Evolutionary conservation across 53 echinoderm and acorn worm species (phyloP), one percentile per base, ranked within the genome.

Genomic region (Holothuria leucospilota): DNA sequence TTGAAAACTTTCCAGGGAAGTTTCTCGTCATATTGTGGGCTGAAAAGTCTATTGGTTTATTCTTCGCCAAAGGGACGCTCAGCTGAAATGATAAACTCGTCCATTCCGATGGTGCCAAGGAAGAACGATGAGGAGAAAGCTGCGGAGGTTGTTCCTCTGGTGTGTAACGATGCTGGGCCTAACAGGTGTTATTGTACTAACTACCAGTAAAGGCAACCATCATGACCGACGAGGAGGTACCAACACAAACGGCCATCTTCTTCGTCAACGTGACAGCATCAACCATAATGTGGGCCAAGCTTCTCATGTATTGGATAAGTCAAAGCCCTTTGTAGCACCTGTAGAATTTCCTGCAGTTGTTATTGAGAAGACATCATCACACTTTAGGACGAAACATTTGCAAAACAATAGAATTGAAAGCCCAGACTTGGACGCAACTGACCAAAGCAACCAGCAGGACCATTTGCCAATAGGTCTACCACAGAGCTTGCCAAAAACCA

Each of bases 81-180:
- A 29, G 29, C 68, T 5, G 72, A 72, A 21, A 72, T 72, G 72
- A 72, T 30, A 46, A 46, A 16, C 13, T 41, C 39, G 72, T 39
- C 20, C 29, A 38, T 39, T 39, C 20, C 72, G 39, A 41, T 46
- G 72, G 15, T 39, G 34, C 23, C 56, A 13, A 9, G 78, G 29
- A 78, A 56, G 78, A 78, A 78, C 23, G 78, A 78, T 78, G 78
- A 52, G 78, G 78, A 51, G 78, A 59, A 78, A 59, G 78, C 11
- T 78, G 56, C 42, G 29, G 28, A 78, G 78, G 58, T 78, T 78
- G 78, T 59, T 78, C 13, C 26, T 52, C 28, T 78, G 78, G 78
- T 41, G 46, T 14, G 13, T 78, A 24, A 78, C 59, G 24, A 78
- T 78, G 53, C n/a, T 78, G 18, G 78, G 52, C 53, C 59, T 78